These are phyloP conservation scores for Agrilus planipennis DNA, from an alignment of 1,140 invertebrate genomes.

Conservation along the genomic window DNA sequence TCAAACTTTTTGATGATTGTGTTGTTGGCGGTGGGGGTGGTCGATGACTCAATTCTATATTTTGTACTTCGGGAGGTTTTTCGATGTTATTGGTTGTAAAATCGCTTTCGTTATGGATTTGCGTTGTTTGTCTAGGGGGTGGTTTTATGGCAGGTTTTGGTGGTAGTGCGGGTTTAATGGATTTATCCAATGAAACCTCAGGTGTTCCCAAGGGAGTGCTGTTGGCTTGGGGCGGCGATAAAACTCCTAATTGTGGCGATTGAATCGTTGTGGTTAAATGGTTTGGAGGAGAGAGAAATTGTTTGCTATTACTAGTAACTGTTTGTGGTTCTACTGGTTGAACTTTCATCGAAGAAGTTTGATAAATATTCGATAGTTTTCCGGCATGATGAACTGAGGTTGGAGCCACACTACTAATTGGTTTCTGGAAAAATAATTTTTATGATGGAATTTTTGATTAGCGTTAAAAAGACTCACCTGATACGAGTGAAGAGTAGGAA, in stretches of 20 bases:
- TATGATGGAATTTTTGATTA: neutral
- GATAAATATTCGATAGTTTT: conserved; percentile 65
- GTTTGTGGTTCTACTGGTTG: conserved; percentile 69
- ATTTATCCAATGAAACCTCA: conserved; percentile 39
- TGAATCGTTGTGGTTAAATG: conserved; percentile 32
- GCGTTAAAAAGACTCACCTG: conserved; percentile 15
- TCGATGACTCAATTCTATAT: neutral
- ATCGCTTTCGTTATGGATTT: conserved; percentile 24
- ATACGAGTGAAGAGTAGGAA: conserved; percentile 15
- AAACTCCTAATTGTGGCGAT: conserved; percentile 35
- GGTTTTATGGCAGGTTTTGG: conserved; percentile 54
- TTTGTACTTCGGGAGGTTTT: conserved; percentile 31
- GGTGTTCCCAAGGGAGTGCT: conserved; percentile 44
- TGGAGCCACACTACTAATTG: conserved; percentile 71
- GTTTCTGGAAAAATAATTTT: conserved; percentile 41
- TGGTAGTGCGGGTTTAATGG: conserved; percentile 58
- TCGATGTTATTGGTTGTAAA: conserved; percentile 28
- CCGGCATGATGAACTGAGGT: conserved; percentile 50
- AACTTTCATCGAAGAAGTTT: conserved; percentile 68
- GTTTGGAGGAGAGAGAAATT: conserved; percentile 33
- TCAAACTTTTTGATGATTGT: neutral
- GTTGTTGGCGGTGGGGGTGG: conserved; percentile 6
- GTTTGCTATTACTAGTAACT: conserved; percentile 35
- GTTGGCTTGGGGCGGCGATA: conserved; percentile 45
- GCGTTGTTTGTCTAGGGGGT: conserved; percentile 39